Base-by-base conservation (phyloP, 2,888 invertebrate species). In the Caradrina kadenii region DNA sequence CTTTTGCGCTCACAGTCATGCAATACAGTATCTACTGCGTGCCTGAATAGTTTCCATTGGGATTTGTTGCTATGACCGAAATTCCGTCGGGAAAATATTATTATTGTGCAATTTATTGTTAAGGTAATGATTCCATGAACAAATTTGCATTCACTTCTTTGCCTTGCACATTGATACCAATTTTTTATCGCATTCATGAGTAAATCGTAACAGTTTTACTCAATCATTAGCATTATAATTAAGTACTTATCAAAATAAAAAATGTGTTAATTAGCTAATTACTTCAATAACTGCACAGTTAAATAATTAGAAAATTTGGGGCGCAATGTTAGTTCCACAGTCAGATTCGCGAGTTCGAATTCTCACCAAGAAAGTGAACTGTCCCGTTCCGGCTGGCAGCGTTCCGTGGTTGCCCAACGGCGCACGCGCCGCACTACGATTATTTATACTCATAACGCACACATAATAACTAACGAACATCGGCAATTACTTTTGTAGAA, bases 301-400 rank as follows among this genome's bases (percentile, higher is more conserved):
- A 42, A 45, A 19, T 60, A 58, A 68, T 63, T 69, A 49, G 56
- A 67, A 48, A 59, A 54, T 69, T 53, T 50, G 22, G 54, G n/a
- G 39, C 21, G 64, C 15, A 63, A 19, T 68, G 52, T 31, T 62
- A 54, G 50, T 54, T 54, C 21, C 35, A 69, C 64, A 79, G 17
- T 52, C 69, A 64, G 65, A 48, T 55, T 73, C 42, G 55, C 58
- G 63, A 48, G 22, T 63, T 58, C 35, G 86, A 87, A 92, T 90
- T 92, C 90, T 89, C 89, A 84, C 83, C 83, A 93, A 92, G 93
- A 94, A 94, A 94, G 94, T 93, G 91, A 92, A 91, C 86, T 89
- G 89, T 79, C 71, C 53, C 79, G 89, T 93, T 93, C 92, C 93
- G 88, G 86, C 80, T 86, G 80, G 92, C 77, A 91, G 67, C 82